Evolutionary conservation across 2,113 vertebrate species (phyloP), one percentile per base, ranked within the genome.

Genomic region (Montifringilla adamsi): DNA sequence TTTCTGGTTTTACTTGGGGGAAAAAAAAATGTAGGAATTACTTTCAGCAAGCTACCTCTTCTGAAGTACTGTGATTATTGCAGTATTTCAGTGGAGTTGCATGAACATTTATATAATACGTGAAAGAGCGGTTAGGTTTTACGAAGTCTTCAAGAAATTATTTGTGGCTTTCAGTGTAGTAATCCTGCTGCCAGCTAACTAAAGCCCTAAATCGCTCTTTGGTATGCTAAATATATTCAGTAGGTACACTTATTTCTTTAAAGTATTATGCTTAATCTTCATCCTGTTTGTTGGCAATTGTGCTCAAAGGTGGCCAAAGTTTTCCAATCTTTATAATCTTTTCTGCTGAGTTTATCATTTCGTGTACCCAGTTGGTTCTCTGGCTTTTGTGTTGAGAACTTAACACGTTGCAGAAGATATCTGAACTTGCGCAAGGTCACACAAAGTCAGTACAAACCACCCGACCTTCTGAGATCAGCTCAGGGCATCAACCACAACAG

Each of bases 401-500:
- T 47, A 84, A 68, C 22, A 13, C 0, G 0, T 64, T 85, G 62
- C 56, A 72, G 90, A 74, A 70, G 64, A 52, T 93, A 84, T 14
- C 24, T 64, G 76, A 74, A 50, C 64, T 93, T 72, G 46, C 8
- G 12, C 93, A 96, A 97, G 96, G 95, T 96, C 95, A 89, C 49
- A 52, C 89, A 95, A 96, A 95, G 96, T 96, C 90, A 84, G 73
- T 75, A 56, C 73, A 87, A 78, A 22, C 39, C 76, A 31, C 56
- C 72, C 37, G 80, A 33, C 76, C 72, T 85, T 92, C 33, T 44
- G 68, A 75, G 95, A 86, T 94, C 89, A 81, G 50, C 35, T 84
- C 9, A 63, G 91, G 86, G 13, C 88, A 70, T 94, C 59, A 90
- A 0, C 26, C 16, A 15, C 87, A 63, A 20, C 0, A 0, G 67